A percentile compares a stretch with the other conserved stretches of the same genome.
These are phyloP conservation scores for Hololepta plana DNA, from an alignment of 2,888 invertebrate species.

Conservation along the genomic window DNA sequence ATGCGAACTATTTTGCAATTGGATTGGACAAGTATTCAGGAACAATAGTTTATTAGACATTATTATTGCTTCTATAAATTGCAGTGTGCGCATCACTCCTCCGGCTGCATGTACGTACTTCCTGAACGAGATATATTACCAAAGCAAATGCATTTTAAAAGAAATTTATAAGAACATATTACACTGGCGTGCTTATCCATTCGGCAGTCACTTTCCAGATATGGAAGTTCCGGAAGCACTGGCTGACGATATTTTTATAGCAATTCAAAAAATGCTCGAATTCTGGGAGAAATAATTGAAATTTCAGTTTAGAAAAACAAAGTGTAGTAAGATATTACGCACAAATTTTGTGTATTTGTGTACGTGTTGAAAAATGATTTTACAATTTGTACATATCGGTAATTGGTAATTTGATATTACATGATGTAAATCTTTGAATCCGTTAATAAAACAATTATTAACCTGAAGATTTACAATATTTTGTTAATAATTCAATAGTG, in stretches of 20 bases:
- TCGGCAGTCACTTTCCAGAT: slow-evolving; percentile 76
- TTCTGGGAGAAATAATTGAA: no score
- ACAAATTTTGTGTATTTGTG: no score
- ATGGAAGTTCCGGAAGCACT: slow-evolving; percentile 55
- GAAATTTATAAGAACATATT: slow-evolving; percentile 45
- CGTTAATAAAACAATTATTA: no score
- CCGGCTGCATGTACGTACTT: slow-evolving; percentile 58
- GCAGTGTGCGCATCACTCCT: slow-evolving; percentile 35
- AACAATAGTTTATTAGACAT: slow-evolving; percentile 5
- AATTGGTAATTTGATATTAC: no score
- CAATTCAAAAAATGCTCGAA: slow-evolving; percentile 36
- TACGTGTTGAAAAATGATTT: no score
- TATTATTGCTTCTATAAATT: no score
- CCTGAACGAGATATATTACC: slow-evolving; percentile 44
- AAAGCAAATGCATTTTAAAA: slow-evolving; percentile 36
- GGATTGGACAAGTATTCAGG: slow-evolving; percentile 10
- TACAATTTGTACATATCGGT: no score
- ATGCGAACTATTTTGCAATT: slow-evolving; percentile 8
- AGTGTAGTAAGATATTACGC: no score
- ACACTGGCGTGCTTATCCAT: slow-evolving; percentile 40
- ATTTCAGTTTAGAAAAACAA: no score
- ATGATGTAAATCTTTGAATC: no score
- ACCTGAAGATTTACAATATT: no score
- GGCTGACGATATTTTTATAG: slow-evolving; percentile 47
- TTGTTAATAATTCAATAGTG: no score